A percentile compares a stretch with the other conserved stretches of the same genome.
Evolutionary conservation across 2,888 invertebrate genomes (phyloP).

Genomic region (Pogonocherus hispidulus): DNA sequence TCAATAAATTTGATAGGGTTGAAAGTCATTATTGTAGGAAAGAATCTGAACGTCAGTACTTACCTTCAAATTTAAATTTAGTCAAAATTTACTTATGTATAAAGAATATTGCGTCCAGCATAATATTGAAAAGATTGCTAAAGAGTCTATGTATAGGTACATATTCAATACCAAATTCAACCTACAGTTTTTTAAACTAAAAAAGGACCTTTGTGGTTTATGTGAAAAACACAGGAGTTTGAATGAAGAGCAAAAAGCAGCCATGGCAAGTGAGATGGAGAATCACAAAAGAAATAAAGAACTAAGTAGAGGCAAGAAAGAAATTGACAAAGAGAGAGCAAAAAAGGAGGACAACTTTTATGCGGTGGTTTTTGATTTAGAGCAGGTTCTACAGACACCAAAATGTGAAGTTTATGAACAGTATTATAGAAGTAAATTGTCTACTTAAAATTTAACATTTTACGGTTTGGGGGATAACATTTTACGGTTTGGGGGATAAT

Average conservation of each 20-base stretch:
- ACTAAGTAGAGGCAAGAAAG: neutral
- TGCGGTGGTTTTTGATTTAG: neutral
- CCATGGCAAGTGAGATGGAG: neutral
- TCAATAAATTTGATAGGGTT: too few species aligned
- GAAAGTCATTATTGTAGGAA: too few species aligned
- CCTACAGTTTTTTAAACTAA: neutral
- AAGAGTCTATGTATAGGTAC: neutral
- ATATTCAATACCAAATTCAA: neutral
- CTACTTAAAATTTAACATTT: too few species aligned
- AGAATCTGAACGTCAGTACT: too few species aligned
- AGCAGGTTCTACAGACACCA: neutral
- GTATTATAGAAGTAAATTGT: neutral
- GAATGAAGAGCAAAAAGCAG: neutral
- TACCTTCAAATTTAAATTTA: too few species aligned
- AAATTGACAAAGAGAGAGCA: neutral
- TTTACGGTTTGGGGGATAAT: too few species aligned
- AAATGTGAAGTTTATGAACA: neutral
- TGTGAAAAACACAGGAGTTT: neutral
- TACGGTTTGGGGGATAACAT: too few species aligned
- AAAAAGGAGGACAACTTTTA: neutral
- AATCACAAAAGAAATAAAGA: neutral
- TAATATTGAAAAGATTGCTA: too few species aligned
- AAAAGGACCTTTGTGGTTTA: neutral
- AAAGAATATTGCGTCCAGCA: too few species aligned
- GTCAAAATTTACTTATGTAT: too few species aligned